Evolutionary conservation across 2,888 invertebrate species (phyloP), one percentile per base, ranked within the genome.

Genomic region (Thumatha senex): DNA sequence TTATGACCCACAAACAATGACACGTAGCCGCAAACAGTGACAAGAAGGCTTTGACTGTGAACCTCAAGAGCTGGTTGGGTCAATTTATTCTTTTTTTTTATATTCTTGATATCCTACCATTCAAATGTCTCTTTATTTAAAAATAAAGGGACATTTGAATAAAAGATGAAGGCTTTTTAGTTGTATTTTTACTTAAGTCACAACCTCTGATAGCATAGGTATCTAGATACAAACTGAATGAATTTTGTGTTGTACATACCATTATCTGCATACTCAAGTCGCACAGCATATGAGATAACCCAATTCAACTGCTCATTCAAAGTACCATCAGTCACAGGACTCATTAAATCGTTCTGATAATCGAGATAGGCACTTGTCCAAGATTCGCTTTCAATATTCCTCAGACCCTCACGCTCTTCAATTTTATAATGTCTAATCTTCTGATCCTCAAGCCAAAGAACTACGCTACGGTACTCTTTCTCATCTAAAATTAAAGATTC

Each of bases 391-490:
- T 92, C 92, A 1, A 95, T 92, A 62, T 95, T 93, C 39, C 96
- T 93, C n/a, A 99, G 82, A 0, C 89, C 92, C 60, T 93, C 94
- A 10, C 97, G 92, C 58, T 97, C 96, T 75, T 97, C 96, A 50
- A 97, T 95, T 76, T 95, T 95, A 67, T 97, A 97, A 63, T 95
- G 95, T 10, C 98, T 94, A 62, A 99, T 97, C 86, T 97, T 97
- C 80, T 98, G 97, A 76, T 98, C 97, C 85, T 99, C 99, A 48
- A 99, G 80, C 99, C 98, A 99, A 0, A 96, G 85, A 15, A 98
- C 93, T 18, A 97, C 92, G 73, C 95, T 96, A 44, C 96, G 94
- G 76, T 97, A 96, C 71, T 96, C 94, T 57, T 93, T 93, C 63
- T 95, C 94, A 89, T 98, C 98, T 98, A 80, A 2, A 90, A 56